Percentiles rank a stretch among this genome's conserved stretches.
These are phyloP conservation scores for Antheraea pernyi DNA, from an alignment of 1,140 invertebrate genomes.

Conservation along the genomic window DNA sequence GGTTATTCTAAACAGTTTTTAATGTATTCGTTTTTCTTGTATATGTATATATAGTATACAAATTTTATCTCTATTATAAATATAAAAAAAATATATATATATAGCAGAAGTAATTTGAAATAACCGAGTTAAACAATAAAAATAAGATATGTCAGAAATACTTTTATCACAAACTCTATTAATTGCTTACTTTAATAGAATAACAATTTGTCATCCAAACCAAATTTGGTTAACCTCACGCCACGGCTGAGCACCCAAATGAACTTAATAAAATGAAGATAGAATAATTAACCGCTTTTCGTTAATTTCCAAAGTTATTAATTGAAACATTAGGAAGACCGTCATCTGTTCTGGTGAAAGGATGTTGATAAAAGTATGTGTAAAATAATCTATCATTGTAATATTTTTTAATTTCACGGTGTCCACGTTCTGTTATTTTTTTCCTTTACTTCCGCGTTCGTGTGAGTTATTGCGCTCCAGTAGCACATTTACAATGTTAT, in stretches of 20 bases:
- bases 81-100: too few relatives aligned
- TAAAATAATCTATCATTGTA: background rate
- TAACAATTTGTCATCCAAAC: slow-evolving; percentile 28
- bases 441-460: too few relatives aligned
- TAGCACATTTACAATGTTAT: too few relatives aligned
- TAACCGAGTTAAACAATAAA: too few relatives aligned
- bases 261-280: slow-evolving; percentile 53
- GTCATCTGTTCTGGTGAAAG: slow-evolving; percentile 51
- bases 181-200: slow-evolving; percentile 10
- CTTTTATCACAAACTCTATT: background rate
- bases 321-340: slow-evolving; percentile 64
- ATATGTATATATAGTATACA: too few relatives aligned
- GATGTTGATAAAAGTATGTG: background rate
- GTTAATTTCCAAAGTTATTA: slow-evolving; percentile 74
- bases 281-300: slow-evolving; percentile 67
- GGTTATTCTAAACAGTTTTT: too few relatives aligned
- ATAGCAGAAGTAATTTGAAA: too few relatives aligned
- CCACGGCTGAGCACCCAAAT: slow-evolving; percentile 34
- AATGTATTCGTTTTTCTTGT: too few relatives aligned
- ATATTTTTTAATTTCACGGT: background rate
- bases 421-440: background rate
- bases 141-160: too few relatives aligned
- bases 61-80: too few relatives aligned
- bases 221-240: slow-evolving; percentile 34
- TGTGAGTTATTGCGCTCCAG: too few relatives aligned